These are phyloP conservation scores for Dipodomys merriami DNA, from an alignment of 2,113 vertebrate genomes.

Conservation along the genomic window DNA sequence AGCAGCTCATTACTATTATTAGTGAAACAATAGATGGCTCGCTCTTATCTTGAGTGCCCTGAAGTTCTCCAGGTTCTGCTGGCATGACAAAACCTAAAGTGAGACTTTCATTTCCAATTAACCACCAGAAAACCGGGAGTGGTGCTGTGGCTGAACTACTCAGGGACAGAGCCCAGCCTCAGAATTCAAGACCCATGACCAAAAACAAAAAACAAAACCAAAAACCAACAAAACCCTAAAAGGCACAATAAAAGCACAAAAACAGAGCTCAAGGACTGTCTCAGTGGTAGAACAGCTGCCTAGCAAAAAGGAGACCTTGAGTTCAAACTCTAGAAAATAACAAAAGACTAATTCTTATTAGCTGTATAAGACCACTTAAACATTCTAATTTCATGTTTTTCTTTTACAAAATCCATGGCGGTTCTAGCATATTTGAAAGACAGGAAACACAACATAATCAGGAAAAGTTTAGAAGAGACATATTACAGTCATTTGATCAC, in stretches of 20 bases:
- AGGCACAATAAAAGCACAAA: neutral
- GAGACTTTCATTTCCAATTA: neutral
- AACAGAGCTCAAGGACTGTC: neutral
- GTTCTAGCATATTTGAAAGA: neutral
- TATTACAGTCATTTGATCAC: neutral
- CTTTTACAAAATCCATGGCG: neutral
- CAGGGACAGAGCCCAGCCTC: too few species aligned
- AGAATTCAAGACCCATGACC: too few species aligned
- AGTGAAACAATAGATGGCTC: neutral
- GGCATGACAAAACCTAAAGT: conserved; percentile 42
- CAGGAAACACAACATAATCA: neutral
- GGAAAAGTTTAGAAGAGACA: neutral
- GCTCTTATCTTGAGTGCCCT: neutral
- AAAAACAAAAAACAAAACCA: neutral
- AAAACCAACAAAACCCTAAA: too few species aligned
- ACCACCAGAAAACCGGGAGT: too few species aligned
- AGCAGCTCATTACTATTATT: too few species aligned
- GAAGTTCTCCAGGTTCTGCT: neutral
- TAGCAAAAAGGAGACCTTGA: too few species aligned
- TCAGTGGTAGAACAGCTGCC: too few species aligned
- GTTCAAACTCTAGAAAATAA: neutral
- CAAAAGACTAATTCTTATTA: neutral
- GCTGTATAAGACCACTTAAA: neutral
- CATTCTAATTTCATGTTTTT: neutral
- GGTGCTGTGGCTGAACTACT: too few species aligned